Conservation (phyloP, 2,797 vertebrate genomes). For the Echiichthys vipera region DNA sequence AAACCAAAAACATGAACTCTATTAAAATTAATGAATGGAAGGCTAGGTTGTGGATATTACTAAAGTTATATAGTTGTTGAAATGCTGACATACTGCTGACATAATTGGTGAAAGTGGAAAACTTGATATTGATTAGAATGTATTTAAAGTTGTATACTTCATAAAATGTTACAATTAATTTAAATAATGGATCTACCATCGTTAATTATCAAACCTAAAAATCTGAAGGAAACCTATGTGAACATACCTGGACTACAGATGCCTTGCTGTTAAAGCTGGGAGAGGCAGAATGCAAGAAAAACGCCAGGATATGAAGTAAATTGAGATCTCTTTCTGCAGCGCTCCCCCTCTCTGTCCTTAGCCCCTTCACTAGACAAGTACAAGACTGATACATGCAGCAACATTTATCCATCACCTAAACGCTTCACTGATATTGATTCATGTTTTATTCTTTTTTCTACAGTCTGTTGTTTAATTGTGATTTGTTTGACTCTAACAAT, state of each 20-base stretch:
- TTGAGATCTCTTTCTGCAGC: too few species aligned
- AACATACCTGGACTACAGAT: neutral
- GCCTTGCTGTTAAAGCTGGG: neutral
- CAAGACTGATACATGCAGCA: too few species aligned
- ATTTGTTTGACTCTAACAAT: too few species aligned
- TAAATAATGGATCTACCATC: neutral
- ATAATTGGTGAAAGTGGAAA: neutral
- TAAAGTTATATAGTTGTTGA: constrained; percentile 5
- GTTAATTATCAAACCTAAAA: neutral
- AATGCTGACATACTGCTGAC: constrained; percentile 14
- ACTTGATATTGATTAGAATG: neutral
- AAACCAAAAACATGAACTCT: constrained; percentile 15
- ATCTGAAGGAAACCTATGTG: neutral
- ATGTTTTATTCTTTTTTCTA: too few species aligned
- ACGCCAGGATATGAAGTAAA: too few species aligned
- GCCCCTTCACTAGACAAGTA: too few species aligned
- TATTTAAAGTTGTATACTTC: neutral
- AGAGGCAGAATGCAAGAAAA: too few species aligned
- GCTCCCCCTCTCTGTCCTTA: too few species aligned
- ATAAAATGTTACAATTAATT: neutral
- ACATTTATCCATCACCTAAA: too few species aligned
- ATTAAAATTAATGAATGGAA: constrained; percentile 23
- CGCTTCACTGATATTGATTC: too few species aligned
- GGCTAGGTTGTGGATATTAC: neutral
- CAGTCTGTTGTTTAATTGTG: too few species aligned